These are phyloP conservation scores for Eira barbara DNA, from an alignment of 2,113 vertebrate genomes.

Conservation along the genomic window DNA sequence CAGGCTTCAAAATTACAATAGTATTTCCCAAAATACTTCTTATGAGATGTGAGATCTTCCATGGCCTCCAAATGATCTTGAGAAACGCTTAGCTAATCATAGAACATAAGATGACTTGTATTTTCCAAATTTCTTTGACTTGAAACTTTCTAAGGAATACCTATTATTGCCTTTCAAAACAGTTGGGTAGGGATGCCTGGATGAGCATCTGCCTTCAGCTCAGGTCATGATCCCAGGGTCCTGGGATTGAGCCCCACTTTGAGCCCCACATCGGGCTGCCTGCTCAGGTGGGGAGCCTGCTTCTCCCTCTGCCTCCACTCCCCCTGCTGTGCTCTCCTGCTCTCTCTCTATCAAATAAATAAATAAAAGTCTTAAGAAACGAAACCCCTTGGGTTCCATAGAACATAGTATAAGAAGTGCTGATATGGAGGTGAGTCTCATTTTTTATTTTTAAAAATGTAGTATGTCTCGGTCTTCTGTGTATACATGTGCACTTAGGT, in stretches of 20 bases:
- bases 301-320: no score
- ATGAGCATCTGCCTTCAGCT: no score
- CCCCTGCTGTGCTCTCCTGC: no score
- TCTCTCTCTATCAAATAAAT: no score
- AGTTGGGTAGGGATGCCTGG: not conserved
- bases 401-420: not conserved
- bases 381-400: not conserved
- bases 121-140: not conserved
- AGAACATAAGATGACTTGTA: not conserved
- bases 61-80: not conserved
- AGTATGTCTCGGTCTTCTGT: not conserved
- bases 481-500: not conserved
- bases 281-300: no score
- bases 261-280: no score
- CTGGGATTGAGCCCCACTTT: no score
- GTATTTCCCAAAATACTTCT: not conserved
- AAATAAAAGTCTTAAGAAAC: no score
- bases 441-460: slow-evolving; percentile 15
- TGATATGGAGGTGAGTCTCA: not conserved
- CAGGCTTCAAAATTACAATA: not conserved
- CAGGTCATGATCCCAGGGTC: no score
- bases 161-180: not conserved
- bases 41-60: not conserved
- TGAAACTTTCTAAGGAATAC: not conserved
- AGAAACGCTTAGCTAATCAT: not conserved